Evolutionary conservation across 2,113 vertebrate species (phyloP).

Genomic region (Enhydra lutris): DNA sequence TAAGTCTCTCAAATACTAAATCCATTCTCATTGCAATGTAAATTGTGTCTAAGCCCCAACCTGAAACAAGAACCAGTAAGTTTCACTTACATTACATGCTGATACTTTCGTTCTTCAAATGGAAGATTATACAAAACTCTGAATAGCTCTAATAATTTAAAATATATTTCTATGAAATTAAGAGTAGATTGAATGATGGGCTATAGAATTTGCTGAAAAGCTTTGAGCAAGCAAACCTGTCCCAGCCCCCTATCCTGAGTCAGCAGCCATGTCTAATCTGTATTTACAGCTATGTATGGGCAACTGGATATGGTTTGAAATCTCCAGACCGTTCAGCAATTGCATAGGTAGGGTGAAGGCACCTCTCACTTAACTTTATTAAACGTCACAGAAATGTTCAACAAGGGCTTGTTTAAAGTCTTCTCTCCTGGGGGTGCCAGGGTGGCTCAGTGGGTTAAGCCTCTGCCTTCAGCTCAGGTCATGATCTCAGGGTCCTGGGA

Average conservation of each 20-base stretch:
- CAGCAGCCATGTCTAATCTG: neutral
- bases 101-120: conserved; percentile 64
- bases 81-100: conserved; percentile 57
- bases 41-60: neutral
- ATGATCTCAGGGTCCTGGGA: too few species aligned
- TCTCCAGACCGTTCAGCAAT: neutral
- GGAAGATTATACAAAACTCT: conserved; percentile 53
- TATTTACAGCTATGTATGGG: neutral
- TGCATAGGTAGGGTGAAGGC: neutral
- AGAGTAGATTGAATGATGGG: conserved; percentile 64
- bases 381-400: neutral
- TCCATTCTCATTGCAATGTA: neutral
- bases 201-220: conserved; percentile 55
- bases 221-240: neutral
- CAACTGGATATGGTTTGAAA: neutral
- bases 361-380: neutral
- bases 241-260: neutral
- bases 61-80: neutral
- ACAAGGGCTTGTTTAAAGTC: neutral
- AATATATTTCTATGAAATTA: conserved; percentile 71
- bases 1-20: neutral
- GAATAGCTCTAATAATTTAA: conserved; percentile 70
- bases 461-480: too few species aligned
- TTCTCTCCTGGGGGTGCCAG: neutral
- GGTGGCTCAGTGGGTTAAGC: too few species aligned